Percentiles rank a stretch among this genome's conserved stretches.
These are phyloP conservation scores for Glomeris marginata DNA, from an alignment of 2,888 invertebrate species.

Conservation along the genomic window DNA sequence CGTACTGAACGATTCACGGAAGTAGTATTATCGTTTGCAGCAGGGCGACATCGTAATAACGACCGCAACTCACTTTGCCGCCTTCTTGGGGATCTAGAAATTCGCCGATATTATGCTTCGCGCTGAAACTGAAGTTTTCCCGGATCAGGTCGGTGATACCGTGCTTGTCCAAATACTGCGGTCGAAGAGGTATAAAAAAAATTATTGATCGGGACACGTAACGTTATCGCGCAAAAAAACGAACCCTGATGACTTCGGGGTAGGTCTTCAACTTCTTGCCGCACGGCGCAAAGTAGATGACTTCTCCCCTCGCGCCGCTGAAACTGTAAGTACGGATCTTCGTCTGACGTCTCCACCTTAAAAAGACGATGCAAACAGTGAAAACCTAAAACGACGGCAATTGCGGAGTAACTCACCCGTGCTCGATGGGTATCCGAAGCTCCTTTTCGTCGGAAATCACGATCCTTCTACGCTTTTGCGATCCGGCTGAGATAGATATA, in stretches of 20 bases:
- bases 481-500: slow-evolving; percentile 4
- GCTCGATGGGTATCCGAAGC: slow-evolving; percentile 46
- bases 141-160: slow-evolving; percentile 47
- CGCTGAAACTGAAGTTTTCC: slow-evolving; percentile 86
- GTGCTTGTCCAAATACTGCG: slow-evolving; percentile 60
- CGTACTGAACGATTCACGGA: slow-evolving; percentile 11
- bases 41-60: background rate
- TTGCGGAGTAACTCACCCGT: slow-evolving; percentile 36
- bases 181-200: slow-evolving; percentile 17
- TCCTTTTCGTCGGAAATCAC: slow-evolving; percentile 40
- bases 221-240: slow-evolving; percentile 3
- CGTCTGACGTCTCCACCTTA: slow-evolving; percentile 74
- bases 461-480: slow-evolving; percentile 30
- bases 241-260: slow-evolving; percentile 42
- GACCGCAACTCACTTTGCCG: too few species aligned
- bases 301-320: slow-evolving; percentile 82
- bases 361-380: slow-evolving; percentile 7
- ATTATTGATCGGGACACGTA: background rate
- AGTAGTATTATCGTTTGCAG: background rate
- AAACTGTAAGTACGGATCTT: slow-evolving; percentile 72
- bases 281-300: slow-evolving; percentile 62
- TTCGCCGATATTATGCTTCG: slow-evolving; percentile 75
- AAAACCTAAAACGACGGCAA: background rate
- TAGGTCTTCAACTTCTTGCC: slow-evolving; percentile 45
- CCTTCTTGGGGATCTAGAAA: slow-evolving; percentile 59